A percentile compares a stretch with the other conserved stretches of the same genome.
These are phyloP conservation scores for Platanista minor DNA, from an alignment of 2,113 vertebrate species.

Conservation along the genomic window DNA sequence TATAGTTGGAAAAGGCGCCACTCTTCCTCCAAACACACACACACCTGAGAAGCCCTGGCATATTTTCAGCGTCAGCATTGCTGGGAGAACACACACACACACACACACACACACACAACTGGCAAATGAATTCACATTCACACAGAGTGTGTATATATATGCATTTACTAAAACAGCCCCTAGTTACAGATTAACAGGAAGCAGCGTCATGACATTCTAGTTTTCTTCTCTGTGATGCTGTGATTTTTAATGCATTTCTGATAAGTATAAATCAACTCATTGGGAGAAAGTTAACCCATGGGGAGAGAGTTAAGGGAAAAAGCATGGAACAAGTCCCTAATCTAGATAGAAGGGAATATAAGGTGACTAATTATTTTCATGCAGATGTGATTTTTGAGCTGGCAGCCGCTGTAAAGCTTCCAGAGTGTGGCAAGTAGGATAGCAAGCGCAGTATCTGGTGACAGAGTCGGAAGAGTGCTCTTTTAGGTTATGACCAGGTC, in stretches of 20 bases:
- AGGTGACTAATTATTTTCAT: slow-evolving; percentile 58
- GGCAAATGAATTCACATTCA: not conserved
- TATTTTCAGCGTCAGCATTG: not conserved
- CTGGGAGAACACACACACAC: not conserved
- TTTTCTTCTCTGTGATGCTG: slow-evolving; percentile 10
- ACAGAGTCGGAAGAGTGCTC: not conserved
- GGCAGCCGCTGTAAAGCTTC: not conserved
- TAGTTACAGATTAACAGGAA: slow-evolving; percentile 21
- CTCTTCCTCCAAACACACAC: not conserved
- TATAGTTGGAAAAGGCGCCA: not conserved
- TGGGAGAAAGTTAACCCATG: slow-evolving; percentile 30
- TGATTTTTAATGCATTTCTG: slow-evolving; percentile 45
- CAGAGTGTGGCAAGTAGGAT: not conserved
- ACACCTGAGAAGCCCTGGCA: not conserved
- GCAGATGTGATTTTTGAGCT: slow-evolving; percentile 43
- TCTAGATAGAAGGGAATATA: slow-evolving; percentile 40
- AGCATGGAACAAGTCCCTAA: slow-evolving; percentile 22
- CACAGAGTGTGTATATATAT: not conserved
- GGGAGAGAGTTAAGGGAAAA: not conserved
- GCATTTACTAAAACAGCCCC: not conserved
- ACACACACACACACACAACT: not conserved
- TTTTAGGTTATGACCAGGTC: not conserved
- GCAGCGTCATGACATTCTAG: not conserved
- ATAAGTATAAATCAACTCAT: slow-evolving; percentile 36
- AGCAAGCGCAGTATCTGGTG: not conserved